Conservation (phyloP, 2,888 invertebrate genomes). For the Cremastinae sp. region DNA sequence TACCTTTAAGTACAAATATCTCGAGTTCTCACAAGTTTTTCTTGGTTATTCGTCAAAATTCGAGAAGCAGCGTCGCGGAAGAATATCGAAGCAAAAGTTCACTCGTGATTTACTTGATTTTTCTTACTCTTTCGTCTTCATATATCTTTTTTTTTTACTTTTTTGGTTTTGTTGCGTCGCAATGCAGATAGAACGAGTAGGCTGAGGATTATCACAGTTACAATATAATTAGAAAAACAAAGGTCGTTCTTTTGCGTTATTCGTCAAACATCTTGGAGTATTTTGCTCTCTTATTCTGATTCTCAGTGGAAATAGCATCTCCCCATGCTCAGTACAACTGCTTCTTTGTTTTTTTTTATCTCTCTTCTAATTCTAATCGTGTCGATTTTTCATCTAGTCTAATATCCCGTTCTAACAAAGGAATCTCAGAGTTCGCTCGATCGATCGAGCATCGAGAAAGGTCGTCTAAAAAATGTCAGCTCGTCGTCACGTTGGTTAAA, state of each 20-base stretch:
- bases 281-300: conserved; percentile 1
- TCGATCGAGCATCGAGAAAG: too few species aligned
- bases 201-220: conserved; percentile 75
- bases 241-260: conserved; percentile 13
- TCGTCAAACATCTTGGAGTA: conserved; percentile 1
- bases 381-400: too few species aligned
- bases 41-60: neutral
- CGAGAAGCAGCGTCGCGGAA: conserved; percentile 20
- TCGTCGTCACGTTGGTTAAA: too few species aligned
- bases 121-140: conserved; percentile 6
- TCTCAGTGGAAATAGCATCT: conserved; percentile 18
- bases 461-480: too few species aligned
- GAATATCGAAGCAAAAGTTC: conserved; percentile 29
- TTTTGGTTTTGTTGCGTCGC: conserved; percentile 2
- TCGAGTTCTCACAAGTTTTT: neutral
- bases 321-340: neutral
- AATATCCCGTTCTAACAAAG: too few species aligned
- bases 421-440: too few species aligned
- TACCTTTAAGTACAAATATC: conserved; percentile 21
- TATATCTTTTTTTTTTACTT: conserved; percentile 14
- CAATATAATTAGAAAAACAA: conserved; percentile 64
- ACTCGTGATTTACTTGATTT: conserved; percentile 28
- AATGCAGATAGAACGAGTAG: conserved; percentile 61
- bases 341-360: too few species aligned
- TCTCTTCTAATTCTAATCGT: too few species aligned